Conservation (phyloP, 2,888 invertebrate genomes). For the Polymixis flavicincta region DNA sequence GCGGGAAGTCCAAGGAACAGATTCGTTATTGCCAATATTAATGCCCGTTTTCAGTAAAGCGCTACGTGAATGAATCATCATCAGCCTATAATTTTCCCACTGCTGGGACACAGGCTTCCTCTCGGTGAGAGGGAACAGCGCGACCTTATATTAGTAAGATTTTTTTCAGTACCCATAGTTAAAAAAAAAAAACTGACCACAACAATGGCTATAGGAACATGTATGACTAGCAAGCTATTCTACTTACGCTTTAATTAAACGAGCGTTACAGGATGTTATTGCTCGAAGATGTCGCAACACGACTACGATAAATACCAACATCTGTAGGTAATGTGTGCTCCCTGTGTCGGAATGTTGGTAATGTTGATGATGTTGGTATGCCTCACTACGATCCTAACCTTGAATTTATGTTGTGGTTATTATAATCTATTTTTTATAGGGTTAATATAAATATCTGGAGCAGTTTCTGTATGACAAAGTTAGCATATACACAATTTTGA, state of each 20-base stretch:
- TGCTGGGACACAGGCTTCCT: too few relatives aligned
- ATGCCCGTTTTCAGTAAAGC: background rate
- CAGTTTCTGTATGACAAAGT: background rate
- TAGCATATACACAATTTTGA: too few relatives aligned
- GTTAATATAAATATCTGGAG: constrained; percentile 9
- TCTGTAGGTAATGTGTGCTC: constrained; percentile 16
- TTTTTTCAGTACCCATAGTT: background rate
- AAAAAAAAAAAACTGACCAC: background rate
- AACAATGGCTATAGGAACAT: too few relatives aligned
- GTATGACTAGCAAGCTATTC: background rate
- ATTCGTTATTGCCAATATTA: background rate
- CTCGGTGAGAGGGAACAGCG: too few relatives aligned
- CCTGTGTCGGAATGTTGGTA: constrained; percentile 42
- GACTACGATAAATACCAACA: constrained; percentile 49
- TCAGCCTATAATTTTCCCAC: too few relatives aligned
- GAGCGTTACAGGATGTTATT: constrained; percentile 35
- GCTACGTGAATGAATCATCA: background rate
- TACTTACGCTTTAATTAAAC: background rate
- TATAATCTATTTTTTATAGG: constrained; percentile 23
- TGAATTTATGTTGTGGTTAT: constrained; percentile 43
- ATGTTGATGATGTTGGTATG: constrained; percentile 38
- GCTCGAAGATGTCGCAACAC: constrained; percentile 35
- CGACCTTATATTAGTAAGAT: background rate
- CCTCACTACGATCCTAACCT: constrained; percentile 31
- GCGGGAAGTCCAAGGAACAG: background rate